Conservation (phyloP, 2,113 vertebrate species). For the Eleginops maclovinus region DNA sequence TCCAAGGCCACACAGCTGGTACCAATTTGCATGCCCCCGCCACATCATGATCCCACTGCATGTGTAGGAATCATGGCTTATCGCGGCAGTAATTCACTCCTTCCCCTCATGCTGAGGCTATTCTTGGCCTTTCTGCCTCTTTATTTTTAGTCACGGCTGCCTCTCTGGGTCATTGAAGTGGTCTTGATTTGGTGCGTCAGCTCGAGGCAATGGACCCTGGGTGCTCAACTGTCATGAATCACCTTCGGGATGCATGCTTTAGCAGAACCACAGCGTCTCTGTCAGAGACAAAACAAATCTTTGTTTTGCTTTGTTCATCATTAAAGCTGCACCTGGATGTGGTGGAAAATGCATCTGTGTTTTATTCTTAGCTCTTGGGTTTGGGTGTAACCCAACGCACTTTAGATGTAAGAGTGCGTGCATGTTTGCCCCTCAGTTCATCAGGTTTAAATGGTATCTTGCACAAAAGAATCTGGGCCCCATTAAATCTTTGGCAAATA, state of each 20-base stretch:
- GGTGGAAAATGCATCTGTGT: constrained; percentile 30
- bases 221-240: constrained; percentile 63
- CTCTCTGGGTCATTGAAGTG: constrained; percentile 80
- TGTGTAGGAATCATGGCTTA: constrained; percentile 83
- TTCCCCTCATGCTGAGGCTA: constrained; percentile 79
- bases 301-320: constrained; percentile 41
- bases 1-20: constrained; percentile 84
- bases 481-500: constrained; percentile 72
- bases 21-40: constrained; percentile 82
- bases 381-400: constrained; percentile 12
- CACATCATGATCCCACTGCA: constrained; percentile 77
- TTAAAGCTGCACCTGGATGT: constrained; percentile 59
- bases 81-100: constrained; percentile 81
- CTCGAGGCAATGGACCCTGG: constrained; percentile 45
- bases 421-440: constrained; percentile 39
- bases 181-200: constrained; percentile 68
- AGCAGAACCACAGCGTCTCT: constrained; percentile 37
- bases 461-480: constrained; percentile 62
- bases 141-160: constrained; percentile 83
- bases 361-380: constrained; percentile 36
- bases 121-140: constrained; percentile 78
- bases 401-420: constrained; percentile 39
- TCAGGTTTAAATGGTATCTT: constrained; percentile 70
- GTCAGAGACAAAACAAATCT: constrained; percentile 30
- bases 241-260: constrained; percentile 45